Conservation (phyloP, 2,888 invertebrate species). For the Pecten maximus region DNA sequence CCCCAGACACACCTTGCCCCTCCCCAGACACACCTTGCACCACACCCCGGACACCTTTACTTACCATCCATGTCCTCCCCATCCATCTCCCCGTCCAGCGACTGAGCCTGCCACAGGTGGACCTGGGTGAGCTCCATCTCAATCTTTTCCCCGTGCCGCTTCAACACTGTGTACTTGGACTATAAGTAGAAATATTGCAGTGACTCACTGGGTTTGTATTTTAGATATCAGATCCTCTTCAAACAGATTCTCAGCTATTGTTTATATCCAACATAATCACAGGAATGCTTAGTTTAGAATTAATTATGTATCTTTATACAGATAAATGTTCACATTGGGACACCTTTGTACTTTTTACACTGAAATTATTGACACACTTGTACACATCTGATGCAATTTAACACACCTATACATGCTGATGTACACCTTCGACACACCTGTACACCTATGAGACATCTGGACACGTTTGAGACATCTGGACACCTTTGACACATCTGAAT, state of each 20-base stretch:
- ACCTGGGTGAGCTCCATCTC: slow-evolving; percentile 94
- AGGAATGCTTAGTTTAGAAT: background rate
- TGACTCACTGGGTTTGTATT: background rate
- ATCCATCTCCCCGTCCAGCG: slow-evolving; percentile 77
- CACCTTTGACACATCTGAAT: background rate
- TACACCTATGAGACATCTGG: background rate
- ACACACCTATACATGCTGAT: background rate
- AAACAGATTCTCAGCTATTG: background rate
- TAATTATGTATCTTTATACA: background rate
- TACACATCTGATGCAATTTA: background rate
- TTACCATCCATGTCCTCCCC: slow-evolving; percentile 86
- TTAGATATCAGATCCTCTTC: background rate
- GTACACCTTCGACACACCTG: background rate
- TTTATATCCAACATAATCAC: background rate
- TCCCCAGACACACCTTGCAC: background rate
- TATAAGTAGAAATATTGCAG: slow-evolving; percentile 54
- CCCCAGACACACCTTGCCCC: background rate
- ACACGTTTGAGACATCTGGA: background rate
- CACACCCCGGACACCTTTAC: background rate
- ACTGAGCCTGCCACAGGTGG: slow-evolving; percentile 81
- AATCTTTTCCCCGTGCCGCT: slow-evolving; percentile 86
- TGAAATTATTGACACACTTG: too few species aligned
- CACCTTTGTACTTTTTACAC: too few species aligned
- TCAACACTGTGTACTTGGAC: slow-evolving; percentile 75
- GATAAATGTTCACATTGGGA: too few species aligned